These are phyloP conservation scores for Anabas testudineus DNA, from an alignment of 2,797 vertebrate genomes.

Conservation along the genomic window DNA sequence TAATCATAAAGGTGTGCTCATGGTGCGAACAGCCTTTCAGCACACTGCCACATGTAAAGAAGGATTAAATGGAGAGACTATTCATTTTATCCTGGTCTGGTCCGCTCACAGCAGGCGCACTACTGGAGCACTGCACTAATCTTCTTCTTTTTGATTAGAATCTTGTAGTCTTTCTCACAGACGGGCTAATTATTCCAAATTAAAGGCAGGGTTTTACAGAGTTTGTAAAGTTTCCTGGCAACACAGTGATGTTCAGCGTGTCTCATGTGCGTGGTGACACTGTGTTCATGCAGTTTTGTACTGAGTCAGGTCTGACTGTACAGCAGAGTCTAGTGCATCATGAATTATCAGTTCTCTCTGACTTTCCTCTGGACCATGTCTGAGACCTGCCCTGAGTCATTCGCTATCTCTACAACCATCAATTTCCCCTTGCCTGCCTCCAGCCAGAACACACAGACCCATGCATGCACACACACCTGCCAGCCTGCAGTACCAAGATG, in stretches of 20 bases:
- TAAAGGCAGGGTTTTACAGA: not conserved
- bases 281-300: constrained; percentile 17
- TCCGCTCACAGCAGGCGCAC: not conserved
- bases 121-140: not conserved
- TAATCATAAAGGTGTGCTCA: not conserved
- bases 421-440: constrained; percentile 50
- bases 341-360: constrained; percentile 23
- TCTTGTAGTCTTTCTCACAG: not conserved
- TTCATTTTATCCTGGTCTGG: not conserved
- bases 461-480: constrained; percentile 29
- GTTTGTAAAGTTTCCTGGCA: not conserved
- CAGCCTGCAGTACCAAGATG: constrained; percentile 61
- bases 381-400: constrained; percentile 49
- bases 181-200: not conserved
- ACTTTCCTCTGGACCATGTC: constrained; percentile 49
- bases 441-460: constrained; percentile 16
- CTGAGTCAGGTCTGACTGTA: constrained; percentile 15
- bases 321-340: constrained; percentile 27
- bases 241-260: not conserved
- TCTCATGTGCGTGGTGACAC: not conserved
- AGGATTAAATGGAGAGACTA: not conserved
- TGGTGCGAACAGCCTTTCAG: constrained; percentile 4
- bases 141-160: constrained; percentile 5
- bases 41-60: not conserved
- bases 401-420: constrained; percentile 54